Evolutionary conservation across 2,888 invertebrate species (phyloP), one percentile per base, ranked within the genome.

Genomic region (Drosophila maculinotata): DNA sequence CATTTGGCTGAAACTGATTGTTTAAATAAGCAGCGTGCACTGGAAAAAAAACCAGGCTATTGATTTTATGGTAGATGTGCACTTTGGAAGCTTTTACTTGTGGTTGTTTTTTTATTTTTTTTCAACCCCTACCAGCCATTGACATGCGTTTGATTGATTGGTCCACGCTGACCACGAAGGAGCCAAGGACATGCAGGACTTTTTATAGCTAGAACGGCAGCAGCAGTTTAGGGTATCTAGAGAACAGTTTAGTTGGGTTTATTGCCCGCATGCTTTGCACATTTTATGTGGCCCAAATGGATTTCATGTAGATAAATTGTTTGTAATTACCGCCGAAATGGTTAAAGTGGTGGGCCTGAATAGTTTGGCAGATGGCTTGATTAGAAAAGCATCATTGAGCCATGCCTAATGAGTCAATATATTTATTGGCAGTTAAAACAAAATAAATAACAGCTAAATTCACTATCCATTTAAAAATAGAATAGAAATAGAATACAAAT

Each of bases 81-180:
- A 45, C n/a, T 49, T 17, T 36, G 41, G 10, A 12, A 45, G 38
- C 36, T 39, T 8, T 10, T 15, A 49, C 28, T 45, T 41, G 41
- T 23, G 17, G 9, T 26, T 36, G 6, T 12, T 25, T 30, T 28
- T n/a, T n/a, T 20, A 3, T 14, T 33, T 8, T 15, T 12, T 6
- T n/a, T 35, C 17, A 9, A 25, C 17, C 45, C n/a, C n/a, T n/a
- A n/a, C n/a, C 39, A 35, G 6, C 71, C 51, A 65, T 59, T 57
- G 74, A 59, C 64, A 58, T 44, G 62, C 48, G 20, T 39, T 58
- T 80, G 81, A 79, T 74, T 70, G 81, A 79, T 79, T 59, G 45
- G 20, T 12, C 23, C 47, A 30, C 12, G 7, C 15, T 49, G 48
- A 12, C 33, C 56, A 52, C 30, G 5, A 20, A 26, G 25, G 12